Conservation (phyloP, 64 coral and sea anemone species). For the Stichodactyla mertensii region DNA sequence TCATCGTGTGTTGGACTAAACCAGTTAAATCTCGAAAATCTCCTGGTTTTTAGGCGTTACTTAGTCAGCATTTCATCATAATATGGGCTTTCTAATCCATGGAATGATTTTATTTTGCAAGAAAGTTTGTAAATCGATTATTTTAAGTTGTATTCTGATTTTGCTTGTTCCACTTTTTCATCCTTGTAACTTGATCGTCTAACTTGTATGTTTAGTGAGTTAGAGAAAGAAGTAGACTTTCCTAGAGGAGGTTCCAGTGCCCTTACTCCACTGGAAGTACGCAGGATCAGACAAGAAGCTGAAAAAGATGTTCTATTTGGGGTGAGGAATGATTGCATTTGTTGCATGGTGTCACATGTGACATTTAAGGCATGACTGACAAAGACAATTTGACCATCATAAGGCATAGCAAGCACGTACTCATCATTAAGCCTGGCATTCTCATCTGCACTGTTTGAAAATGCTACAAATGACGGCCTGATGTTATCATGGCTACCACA, state of each 20-base stretch:
- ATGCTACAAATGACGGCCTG: no score
- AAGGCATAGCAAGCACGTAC: no score
- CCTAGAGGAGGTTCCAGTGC: conserved; percentile 72
- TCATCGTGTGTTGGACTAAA: not conserved
- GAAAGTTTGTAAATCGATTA: no score
- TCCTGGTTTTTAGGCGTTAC: not conserved
- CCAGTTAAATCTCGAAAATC: not conserved
- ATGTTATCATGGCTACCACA: no score
- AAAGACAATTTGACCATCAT: no score
- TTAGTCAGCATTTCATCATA: not conserved
- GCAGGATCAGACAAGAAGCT: conserved; percentile 79
- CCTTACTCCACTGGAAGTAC: conserved; percentile 90
- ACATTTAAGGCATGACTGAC: no score
- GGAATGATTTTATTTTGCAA: no score
- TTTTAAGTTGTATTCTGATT: no score
- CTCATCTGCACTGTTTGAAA: no score
- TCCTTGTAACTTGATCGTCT: not conserved
- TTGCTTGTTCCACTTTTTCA: no score
- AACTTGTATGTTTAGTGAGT: not conserved
- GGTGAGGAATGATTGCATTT: conserved; percentile 12
- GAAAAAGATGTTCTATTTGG: conserved; percentile 94
- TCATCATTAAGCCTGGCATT: no score
- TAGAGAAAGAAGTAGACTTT: conserved; percentile 59
- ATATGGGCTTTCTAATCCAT: not conserved
- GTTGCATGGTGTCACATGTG: no score